Evolutionary conservation across 2,797 vertebrate species (phyloP).

Genomic region (Arrhamphus sclerolepis): DNA sequence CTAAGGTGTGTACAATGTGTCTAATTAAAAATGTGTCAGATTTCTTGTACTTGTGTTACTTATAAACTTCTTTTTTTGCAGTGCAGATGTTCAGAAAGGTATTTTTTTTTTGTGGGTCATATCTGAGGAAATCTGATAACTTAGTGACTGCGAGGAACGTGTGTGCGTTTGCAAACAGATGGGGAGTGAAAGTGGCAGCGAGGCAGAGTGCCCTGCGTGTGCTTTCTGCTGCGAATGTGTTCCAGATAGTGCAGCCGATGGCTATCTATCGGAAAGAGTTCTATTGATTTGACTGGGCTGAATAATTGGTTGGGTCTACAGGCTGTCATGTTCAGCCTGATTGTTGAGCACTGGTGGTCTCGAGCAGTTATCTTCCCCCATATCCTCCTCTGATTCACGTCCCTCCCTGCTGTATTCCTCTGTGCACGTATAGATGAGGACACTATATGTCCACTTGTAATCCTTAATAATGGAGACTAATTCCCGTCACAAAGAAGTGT

Average conservation of each 20-base stretch:
- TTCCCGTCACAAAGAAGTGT: slow-evolving; percentile 45
- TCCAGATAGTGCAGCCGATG: slow-evolving; percentile 72
- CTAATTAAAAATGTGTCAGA: background rate
- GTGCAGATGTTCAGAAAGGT: slow-evolving; percentile 37
- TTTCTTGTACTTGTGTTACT: slow-evolving; percentile 10
- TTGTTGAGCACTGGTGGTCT: slow-evolving; percentile 77
- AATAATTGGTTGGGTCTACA: slow-evolving; percentile 84
- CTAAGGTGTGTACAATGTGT: too few species aligned
- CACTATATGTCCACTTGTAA: slow-evolving; percentile 66
- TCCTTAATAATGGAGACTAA: slow-evolving; percentile 73
- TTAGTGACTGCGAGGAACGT: slow-evolving; percentile 26
- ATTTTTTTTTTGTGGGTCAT: slow-evolving; percentile 36
- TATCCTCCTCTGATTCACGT: slow-evolving; percentile 76
- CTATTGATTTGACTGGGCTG: slow-evolving; percentile 82
- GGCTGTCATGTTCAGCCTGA: slow-evolving; percentile 83
- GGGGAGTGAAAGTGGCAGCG: slow-evolving; percentile 44
- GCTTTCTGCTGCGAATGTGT: slow-evolving; percentile 65
- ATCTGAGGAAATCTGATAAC: slow-evolving; percentile 47
- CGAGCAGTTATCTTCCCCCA: slow-evolving; percentile 76
- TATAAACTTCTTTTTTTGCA: too few species aligned
- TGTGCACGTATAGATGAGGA: slow-evolving; percentile 68
- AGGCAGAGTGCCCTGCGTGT: slow-evolving; percentile 49
- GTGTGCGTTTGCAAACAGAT: slow-evolving; percentile 32
- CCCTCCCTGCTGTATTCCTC: slow-evolving; percentile 73
- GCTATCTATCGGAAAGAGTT: slow-evolving; percentile 76